Base-by-base conservation (phyloP, 2,113 vertebrate species). In the Myotis davidii region DNA sequence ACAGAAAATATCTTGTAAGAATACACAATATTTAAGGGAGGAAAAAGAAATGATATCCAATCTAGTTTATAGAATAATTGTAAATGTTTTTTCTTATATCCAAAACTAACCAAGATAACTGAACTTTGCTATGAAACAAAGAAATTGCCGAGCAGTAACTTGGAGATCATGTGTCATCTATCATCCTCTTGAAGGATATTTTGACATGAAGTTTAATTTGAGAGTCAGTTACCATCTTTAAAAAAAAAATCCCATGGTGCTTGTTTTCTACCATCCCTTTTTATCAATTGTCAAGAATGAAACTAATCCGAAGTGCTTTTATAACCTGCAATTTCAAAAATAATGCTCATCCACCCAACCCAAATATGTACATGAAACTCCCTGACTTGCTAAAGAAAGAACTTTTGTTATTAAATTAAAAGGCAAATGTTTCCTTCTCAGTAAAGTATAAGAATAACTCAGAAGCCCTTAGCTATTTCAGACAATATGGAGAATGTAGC, bases 171-270 rank as follows among this genome's bases (percentile, higher is more conserved):
- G 6, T 82, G 59, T 94, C 76, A 82, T 56, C 21, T 23, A 64
- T 81, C 59, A 90, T 95, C 56, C 64, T 79, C 29, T 85, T 73
- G 52, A 59, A 81, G 45, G 21, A 37, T 50, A 87, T 82, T 95
- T 95, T 90, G 93, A 73, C 52, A 48, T 67, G 45, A 91, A 29
- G 12, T 76, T 92, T 95, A 96, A 95, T 95, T 87, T 85, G n/a
- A 96, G 39, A 65, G 81, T 92, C 70, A 87, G 29, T 83, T 92
- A 69, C 17, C 27, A 85, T 94, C 72, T 85, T 95, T 70, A 45
- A 54, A 81, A 81, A 81, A 81, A 84, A 84, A 64, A 81, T 37
- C 6, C 65, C 59, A 65, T 1, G 54, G 11, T 56, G 5, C 10
- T 48, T 91, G 13, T 93, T 95, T 91, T 77, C 56, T 48, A 67